Evolutionary conservation across 2,888 invertebrate species (phyloP).

Genomic region (Drosophila tripunctata): DNA sequence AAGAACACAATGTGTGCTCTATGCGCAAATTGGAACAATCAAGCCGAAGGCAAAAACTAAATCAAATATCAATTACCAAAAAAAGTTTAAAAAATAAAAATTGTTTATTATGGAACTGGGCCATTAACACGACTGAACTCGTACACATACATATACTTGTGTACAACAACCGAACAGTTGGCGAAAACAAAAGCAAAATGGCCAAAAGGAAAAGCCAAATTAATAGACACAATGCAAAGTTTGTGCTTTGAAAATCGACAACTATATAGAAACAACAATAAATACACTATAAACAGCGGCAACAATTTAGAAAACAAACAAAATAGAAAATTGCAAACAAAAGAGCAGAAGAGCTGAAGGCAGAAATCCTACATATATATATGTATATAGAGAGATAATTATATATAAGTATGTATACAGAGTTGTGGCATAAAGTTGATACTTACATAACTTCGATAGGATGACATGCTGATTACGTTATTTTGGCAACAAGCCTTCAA

Average conservation of each 20-base stretch:
- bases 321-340: conserved; percentile 53
- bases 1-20: not conserved
- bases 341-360: conserved; percentile 24
- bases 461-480: conserved; percentile 78
- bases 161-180: conserved; percentile 32
- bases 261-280: conserved; percentile 47
- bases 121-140: conserved; percentile 49
- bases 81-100: conserved; percentile 50
- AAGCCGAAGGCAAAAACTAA: not conserved
- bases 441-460: conserved; percentile 84
- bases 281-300: conserved; percentile 30
- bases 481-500: conserved; percentile 46
- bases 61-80: conserved; percentile 36
- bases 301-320: conserved; percentile 71
- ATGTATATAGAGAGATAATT: conserved; percentile 3
- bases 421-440: conserved; percentile 50
- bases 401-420: conserved; percentile 9
- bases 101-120: conserved; percentile 74
- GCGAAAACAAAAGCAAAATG: conserved; percentile 41
- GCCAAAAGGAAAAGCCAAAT: conserved; percentile 50
- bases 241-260: conserved; percentile 29
- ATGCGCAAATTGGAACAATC: not conserved
- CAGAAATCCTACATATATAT: conserved; percentile 20
- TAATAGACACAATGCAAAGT: conserved; percentile 37
- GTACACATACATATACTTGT: too few relatives aligned